Conservation (phyloP, 1,140 invertebrate species). For the Lepidurus apus region DNA sequence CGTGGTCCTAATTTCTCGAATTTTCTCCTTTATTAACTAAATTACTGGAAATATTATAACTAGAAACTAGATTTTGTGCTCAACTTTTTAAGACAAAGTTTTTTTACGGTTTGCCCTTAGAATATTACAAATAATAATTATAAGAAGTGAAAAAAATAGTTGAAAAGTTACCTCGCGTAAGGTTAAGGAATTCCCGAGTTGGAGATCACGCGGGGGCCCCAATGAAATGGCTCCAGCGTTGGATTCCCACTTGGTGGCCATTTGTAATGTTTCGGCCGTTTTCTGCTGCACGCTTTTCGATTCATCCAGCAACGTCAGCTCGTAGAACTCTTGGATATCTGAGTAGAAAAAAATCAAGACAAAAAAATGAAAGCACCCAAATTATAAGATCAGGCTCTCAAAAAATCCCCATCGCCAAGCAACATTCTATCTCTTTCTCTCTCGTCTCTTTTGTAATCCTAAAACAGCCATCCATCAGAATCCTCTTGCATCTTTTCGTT, state of each 20-base stretch:
- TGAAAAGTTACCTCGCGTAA: conserved; percentile 57
- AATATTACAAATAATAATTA: neutral
- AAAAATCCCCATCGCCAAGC: neutral
- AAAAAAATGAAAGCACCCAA: conserved; percentile 28
- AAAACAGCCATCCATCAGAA: neutral
- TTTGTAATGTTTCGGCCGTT: conserved; percentile 87
- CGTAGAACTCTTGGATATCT: conserved; percentile 99
- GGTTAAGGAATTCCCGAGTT: conserved; percentile 36
- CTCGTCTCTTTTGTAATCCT: neutral
- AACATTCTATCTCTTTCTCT: neutral
- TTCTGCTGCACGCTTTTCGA: conserved; percentile 91
- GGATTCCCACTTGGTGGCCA: conserved; percentile 91
- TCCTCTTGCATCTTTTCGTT: neutral
- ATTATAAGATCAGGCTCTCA: neutral
- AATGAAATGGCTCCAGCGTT: conserved; percentile 54
- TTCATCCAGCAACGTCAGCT: conserved; percentile 91
- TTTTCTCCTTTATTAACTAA: no score
- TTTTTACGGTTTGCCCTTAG: no score
- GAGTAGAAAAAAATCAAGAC: conserved; percentile 40
- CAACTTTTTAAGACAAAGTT: no score
- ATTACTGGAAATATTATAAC: no score
- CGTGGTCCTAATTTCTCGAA: no score
- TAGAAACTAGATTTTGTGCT: no score
- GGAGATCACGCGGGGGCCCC: conserved; percentile 16
- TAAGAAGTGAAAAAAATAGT: neutral